Evolutionary conservation across 2,888 invertebrate species (phyloP), one percentile per base, ranked within the genome.

Genomic region (Rhopalosiphum nymphaeae): DNA sequence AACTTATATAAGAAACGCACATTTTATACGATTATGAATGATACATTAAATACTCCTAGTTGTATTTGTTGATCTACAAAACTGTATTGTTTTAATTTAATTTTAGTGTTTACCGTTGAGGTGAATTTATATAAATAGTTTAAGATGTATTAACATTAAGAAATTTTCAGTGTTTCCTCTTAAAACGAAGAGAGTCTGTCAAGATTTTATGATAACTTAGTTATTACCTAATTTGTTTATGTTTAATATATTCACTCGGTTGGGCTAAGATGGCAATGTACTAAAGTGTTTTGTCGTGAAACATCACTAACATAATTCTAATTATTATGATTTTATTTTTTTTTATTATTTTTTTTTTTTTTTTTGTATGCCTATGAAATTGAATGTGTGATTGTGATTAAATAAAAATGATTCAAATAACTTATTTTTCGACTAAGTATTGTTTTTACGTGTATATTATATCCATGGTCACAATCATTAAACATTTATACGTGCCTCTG

Each of bases 231-330:
- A 61, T 92, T 87, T 87, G 93, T 94, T 85, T 89, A 90, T 42
- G 49, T 53, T 94, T 94, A 86, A 94, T 87, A 67, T 92, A 88
- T 91, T 86, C 91, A 94, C 86, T 94, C 46, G 90, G 90, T 94
- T 94, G 91, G 94, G 85, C 61, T 67, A 94, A 85, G 67, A 91
- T 44, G 94, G 44, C 61, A 94, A 61, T 61, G 36, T 86, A 91
- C 86, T 91, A 89, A n/a, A 36, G 56, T 85, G 61, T 94, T 94
- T 89, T 89, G 46, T 90, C 85, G 36, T 67, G 86, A 94, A 89
- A 87, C 94, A 94, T 94, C 94, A 94, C 91, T 91, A 94, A 94
- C 91, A 91, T 93, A 93, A 56, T 93, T 46, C 85, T 90, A 93
- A 91, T 91, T 42, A 88, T 84, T 89, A 78, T 26, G 26, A 84